Evolutionary conservation across 2,797 vertebrate species (phyloP).

Genomic region (Thunnus albacares): DNA sequence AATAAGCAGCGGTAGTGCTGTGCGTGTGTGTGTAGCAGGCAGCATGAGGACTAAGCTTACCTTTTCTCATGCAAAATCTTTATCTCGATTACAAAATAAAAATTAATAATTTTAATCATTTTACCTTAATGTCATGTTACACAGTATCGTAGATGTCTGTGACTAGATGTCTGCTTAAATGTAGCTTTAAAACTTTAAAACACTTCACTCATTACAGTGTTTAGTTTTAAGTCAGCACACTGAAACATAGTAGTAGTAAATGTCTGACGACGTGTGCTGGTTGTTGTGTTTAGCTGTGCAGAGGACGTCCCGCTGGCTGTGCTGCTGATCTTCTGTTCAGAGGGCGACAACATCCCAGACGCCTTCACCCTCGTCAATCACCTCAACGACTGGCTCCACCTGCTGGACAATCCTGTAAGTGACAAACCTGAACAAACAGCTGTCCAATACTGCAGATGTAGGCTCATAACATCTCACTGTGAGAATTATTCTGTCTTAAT

Average conservation of each 20-base stretch:
- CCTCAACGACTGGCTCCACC: conserved; percentile 94
- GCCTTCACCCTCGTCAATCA: conserved; percentile 91
- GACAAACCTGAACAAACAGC: background rate
- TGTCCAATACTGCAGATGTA: background rate
- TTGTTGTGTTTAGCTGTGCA: conserved; percentile 65
- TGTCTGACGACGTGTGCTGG: background rate
- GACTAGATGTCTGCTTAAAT: background rate
- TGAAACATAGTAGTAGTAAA: background rate
- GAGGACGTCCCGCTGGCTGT: conserved; percentile 90
- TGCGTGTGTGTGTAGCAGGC: background rate
- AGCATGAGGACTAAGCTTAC: background rate
- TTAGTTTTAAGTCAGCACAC: background rate
- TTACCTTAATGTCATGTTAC: background rate
- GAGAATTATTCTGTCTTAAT: too few species aligned
- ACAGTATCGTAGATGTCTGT: background rate
- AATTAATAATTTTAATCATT: background rate
- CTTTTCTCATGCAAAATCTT: background rate
- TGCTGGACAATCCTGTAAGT: conserved; percentile 90
- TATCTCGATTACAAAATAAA: background rate
- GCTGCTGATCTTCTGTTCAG: conserved; percentile 96
- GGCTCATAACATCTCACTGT: too few species aligned
- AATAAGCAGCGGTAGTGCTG: background rate
- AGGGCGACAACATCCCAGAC: conserved; percentile 98
- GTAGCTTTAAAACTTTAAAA: background rate
- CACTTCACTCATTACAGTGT: background rate